Base-by-base conservation (phyloP, 2,113 vertebrate species). In the Diphyllodes magnificus region DNA sequence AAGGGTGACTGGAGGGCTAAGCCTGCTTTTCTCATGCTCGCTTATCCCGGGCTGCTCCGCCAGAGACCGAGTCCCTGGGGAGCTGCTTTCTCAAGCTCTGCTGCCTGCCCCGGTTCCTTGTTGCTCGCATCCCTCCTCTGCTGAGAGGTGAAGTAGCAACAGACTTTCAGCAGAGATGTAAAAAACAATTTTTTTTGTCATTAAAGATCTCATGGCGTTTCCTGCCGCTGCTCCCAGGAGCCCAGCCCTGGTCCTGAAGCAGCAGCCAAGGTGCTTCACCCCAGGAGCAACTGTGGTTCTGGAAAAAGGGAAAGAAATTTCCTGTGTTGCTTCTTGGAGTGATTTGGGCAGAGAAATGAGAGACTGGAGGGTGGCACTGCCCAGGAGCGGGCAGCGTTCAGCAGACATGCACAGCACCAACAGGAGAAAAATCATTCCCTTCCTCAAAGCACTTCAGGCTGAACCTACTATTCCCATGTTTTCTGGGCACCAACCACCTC, bases 11-110 rank as follows among this genome's bases (percentile, higher is more conserved):
- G 87, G 8, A 77, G 87, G 94, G 93, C 94, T 91, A 85, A 94
- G 93, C 50, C 93, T 91, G 94, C 94, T 97, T 91, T 92, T 95
- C 94, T 93, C 95, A 92, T 78, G 86, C 84, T 94, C 68, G 18
- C 54, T 95, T 68, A 86, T 78, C 91, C 94, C 5, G 24, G 57
- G 77, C 83, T 93, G 80, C 92, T 93, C 89, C 9, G 18, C 69
- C 81, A 53, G 30, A 95, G 77, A 40, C 61, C 7, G 1, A 2
- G 23, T 95, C 94, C 89, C 94, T 0, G 0, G 77, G 91, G 95
- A 95, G 23, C n/a, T 4, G 39, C 92, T 93, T 92, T 90, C 94
- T 90, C 92, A 89, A 95, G 91, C 83, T 91, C 91, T 49, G 61
- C 73, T 76, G 91, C 83, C 64, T 59, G 77, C 61, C 64, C 80